A percentile compares a stretch with the other conserved stretches of the same genome.
These are phyloP conservation scores for Creontiades dilutus DNA, from an alignment of 2,888 invertebrate genomes.

Conservation along the genomic window DNA sequence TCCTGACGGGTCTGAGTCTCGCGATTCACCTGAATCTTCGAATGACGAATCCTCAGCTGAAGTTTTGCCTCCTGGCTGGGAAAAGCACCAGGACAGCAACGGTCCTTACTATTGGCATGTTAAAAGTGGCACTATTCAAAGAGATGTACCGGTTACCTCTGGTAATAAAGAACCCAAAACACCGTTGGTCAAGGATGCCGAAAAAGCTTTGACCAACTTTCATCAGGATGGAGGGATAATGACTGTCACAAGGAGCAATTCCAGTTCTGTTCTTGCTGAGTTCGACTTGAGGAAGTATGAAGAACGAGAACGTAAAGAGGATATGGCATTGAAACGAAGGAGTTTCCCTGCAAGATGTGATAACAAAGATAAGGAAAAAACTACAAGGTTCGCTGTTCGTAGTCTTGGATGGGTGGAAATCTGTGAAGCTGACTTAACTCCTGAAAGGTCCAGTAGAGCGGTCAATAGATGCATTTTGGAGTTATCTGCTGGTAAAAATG, in stretches of 20 bases:
- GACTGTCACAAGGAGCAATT: constrained; percentile 89
- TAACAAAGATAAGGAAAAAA: constrained; percentile 81
- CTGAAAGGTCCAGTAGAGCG: constrained; percentile 95
- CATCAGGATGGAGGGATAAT: constrained; percentile 78
- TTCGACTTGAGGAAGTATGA: constrained; percentile 85
- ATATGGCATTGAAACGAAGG: constrained; percentile 88
- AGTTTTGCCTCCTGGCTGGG: constrained; percentile 93
- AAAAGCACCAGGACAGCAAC: constrained; percentile 96
- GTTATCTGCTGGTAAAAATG: constrained; percentile 92
- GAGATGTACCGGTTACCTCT: constrained; percentile 85
- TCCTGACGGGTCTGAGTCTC: neutral
- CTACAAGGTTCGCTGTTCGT: constrained; percentile 94
- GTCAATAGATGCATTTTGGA: constrained; percentile 98
- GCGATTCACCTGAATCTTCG: constrained; percentile 79
- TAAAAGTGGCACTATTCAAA: constrained; percentile 98
- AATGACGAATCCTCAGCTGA: constrained; percentile 76
- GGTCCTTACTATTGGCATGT: constrained; percentile 99
- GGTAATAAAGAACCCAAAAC: constrained; percentile 80
- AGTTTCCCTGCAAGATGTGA: constrained; percentile 90
- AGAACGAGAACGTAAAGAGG: constrained; percentile 87
- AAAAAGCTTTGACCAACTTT: constrained; percentile 77
- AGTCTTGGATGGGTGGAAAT: constrained; percentile 98
- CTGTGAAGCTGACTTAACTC: constrained; percentile 95
- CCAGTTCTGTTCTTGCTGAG: constrained; percentile 88
- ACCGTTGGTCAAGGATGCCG: constrained; percentile 79